Conservation (phyloP, 2,113 vertebrate genomes). For the Chionodraco myersi region DNA sequence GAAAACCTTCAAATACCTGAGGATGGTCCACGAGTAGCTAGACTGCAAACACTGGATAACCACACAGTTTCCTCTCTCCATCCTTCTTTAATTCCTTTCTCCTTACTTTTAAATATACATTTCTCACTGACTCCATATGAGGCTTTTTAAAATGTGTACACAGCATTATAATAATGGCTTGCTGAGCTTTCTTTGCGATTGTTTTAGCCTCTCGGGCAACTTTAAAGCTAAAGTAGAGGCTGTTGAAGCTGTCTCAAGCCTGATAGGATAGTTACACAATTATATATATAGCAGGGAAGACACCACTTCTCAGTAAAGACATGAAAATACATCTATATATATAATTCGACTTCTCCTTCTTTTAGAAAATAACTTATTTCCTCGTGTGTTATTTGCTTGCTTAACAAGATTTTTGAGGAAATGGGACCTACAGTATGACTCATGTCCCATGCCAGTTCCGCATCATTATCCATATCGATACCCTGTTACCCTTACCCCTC, state of each 20-base stretch:
- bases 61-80: constrained; percentile 16
- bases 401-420: background rate
- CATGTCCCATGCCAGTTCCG: background rate
- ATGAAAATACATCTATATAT: no score
- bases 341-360: no score
- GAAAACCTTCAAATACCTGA: constrained; percentile 23
- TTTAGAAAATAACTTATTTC: background rate
- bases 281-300: no score
- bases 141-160: background rate
- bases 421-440: background rate
- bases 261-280: no score
- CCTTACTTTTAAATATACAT: no score
- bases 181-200: no score
- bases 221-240: no score
- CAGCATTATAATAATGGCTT: background rate
- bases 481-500: background rate
- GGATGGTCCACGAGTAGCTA: background rate
- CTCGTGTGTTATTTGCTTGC: background rate
- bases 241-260: no score
- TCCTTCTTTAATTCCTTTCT: background rate
- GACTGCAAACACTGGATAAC: constrained; percentile 12
- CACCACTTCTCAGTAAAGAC: no score
- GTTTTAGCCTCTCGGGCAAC: no score
- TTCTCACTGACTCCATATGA: no score
- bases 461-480: constrained; percentile 4